Conservation (phyloP, 2,797 vertebrate species). For the Sebastes hubbsi region DNA sequence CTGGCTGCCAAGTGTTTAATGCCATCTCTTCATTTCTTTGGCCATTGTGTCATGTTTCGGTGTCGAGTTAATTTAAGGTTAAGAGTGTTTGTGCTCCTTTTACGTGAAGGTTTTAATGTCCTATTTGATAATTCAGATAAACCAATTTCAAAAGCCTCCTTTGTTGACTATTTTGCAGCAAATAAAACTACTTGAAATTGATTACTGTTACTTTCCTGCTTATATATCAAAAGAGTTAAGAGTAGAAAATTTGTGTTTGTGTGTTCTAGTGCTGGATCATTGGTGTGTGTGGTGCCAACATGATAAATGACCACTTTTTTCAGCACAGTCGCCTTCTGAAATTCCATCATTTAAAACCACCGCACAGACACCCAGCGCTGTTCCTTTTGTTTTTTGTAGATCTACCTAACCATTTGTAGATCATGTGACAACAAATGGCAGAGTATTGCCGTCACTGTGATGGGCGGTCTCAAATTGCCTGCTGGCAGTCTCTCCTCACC, state of each 20-base stretch:
- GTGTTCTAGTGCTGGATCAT: neutral
- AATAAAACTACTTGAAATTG: neutral
- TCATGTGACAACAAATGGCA: conserved; percentile 27
- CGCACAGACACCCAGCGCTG: neutral
- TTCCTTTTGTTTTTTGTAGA: conserved; percentile 1
- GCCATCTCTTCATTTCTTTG: conserved; percentile 13
- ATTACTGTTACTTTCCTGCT: neutral
- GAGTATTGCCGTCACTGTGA: conserved; percentile 17
- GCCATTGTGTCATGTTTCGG: conserved; percentile 34
- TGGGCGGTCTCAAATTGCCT: conserved; percentile 32
- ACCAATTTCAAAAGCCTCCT: neutral
- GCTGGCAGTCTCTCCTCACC: conserved; percentile 23
- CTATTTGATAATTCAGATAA: conserved; percentile 23
- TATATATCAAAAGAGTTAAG: neutral
- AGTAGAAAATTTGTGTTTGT: neutral
- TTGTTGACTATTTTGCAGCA: neutral
- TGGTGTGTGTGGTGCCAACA: neutral
- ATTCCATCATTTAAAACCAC: neutral
- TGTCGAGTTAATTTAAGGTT: conserved; percentile 33
- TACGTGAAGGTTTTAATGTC: conserved; percentile 37
- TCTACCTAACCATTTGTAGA: conserved; percentile 13
- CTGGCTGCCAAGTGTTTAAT: conserved; percentile 32
- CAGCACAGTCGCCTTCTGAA: neutral
- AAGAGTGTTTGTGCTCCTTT: conserved; percentile 9
- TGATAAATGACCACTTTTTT: neutral